A percentile compares a stretch with the other conserved stretches of the same genome.
Conservation (phyloP, 2,797 vertebrate genomes). For the Amblyraja radiata region DNA sequence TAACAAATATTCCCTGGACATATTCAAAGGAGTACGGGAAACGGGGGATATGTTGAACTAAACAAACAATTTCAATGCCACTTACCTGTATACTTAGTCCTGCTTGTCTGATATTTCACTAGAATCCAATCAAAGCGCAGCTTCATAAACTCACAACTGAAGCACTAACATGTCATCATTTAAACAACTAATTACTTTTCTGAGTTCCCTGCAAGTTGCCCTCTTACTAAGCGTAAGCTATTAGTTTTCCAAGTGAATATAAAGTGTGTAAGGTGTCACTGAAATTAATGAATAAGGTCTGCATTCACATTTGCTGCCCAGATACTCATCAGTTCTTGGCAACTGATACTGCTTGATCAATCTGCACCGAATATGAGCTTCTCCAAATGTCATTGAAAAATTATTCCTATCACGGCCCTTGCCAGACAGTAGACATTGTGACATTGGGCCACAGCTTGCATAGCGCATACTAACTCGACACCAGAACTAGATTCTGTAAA, state of each 20-base stretch:
- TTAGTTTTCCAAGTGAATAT: not conserved
- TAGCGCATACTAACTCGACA: not conserved
- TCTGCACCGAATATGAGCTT: not conserved
- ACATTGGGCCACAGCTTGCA: constrained; percentile 4
- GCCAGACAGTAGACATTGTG: not conserved
- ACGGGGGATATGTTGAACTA: not conserved
- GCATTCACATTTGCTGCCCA: not conserved
- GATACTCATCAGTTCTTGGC: not conserved
- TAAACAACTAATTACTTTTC: not conserved
- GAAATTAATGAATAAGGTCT: not conserved
- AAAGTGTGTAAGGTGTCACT: not conserved
- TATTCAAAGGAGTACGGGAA: not conserved
- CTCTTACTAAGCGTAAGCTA: not conserved
- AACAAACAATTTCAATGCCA: not conserved
- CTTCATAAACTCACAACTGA: not conserved
- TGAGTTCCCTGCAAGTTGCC: not conserved
- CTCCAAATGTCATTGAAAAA: not conserved
- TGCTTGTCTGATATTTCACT: not conserved
- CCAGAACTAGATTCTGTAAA: not conserved
- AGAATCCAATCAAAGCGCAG: not conserved
- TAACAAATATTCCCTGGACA: not conserved
- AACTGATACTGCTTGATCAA: not conserved
- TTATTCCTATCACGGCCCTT: not conserved
- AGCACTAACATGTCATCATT: not conserved
- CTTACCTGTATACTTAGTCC: not conserved